A percentile compares a stretch with the other conserved stretches of the same genome.
phyloP scores from a whole-genome alignment of 2,888 invertebrate genomes.

The Mimas tiliae region DNA sequence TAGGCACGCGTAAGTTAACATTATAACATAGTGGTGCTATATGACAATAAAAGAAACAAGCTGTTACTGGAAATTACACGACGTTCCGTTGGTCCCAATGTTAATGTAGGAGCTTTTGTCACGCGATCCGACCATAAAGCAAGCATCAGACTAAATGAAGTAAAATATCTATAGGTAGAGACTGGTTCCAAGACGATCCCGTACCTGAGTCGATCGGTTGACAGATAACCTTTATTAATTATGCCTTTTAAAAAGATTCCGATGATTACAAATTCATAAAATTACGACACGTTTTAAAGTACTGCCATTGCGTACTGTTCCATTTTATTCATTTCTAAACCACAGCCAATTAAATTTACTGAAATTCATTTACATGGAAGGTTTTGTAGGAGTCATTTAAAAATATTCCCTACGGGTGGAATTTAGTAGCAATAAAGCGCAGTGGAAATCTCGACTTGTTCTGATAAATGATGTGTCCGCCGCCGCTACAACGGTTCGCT shows the following conservation, averaged over 20 bases:
- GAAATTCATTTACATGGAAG: not conserved
- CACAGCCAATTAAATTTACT: not conserved
- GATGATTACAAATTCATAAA: conserved; percentile 11
- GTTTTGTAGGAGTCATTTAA: conserved; percentile 12
- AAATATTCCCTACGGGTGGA: conserved; percentile 42
- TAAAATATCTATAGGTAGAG: conserved; percentile 41
- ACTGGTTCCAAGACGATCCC: conserved; percentile 18
- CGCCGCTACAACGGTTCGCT: conserved; percentile 81
- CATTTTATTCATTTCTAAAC: not conserved
- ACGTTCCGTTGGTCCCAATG: conserved; percentile 69
- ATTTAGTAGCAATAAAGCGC: conserved; percentile 55
- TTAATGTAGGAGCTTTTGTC: conserved; percentile 70
- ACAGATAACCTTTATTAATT: conserved; percentile 22
- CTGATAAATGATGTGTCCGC: conserved; percentile 81
- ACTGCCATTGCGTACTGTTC: not conserved
- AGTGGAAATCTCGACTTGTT: conserved; percentile 59
- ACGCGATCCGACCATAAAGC: conserved; percentile 77
- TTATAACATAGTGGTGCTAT: conserved; percentile 46
- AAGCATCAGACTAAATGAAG: conserved; percentile 54
- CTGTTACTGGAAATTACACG: conserved; percentile 81
- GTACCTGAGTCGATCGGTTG: conserved; percentile 10
- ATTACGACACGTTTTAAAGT: not conserved
- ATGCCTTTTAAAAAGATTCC: conserved; percentile 12
- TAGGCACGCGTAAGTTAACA: conserved; percentile 16
- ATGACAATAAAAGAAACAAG: conserved; percentile 78